These are phyloP conservation scores for Dasyprocta punctata DNA, from an alignment of 2,113 vertebrate genomes.

Conservation along the genomic window DNA sequence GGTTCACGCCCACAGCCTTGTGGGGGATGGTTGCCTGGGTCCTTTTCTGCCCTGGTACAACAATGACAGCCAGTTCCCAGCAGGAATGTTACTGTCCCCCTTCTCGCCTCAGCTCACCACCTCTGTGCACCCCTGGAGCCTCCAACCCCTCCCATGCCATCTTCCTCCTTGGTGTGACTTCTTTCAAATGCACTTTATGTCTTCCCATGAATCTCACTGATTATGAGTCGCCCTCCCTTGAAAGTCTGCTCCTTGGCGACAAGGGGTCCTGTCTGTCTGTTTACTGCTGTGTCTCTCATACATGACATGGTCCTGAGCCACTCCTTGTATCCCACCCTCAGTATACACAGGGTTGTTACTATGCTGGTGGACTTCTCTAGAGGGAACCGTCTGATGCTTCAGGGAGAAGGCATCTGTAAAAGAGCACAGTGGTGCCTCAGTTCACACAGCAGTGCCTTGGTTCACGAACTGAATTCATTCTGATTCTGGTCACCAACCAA, in stretches of 20 bases:
- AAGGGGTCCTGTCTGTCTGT: neutral
- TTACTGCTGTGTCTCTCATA: neutral
- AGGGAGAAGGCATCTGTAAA: neutral
- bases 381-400: too few species aligned
- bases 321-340: too few species aligned
- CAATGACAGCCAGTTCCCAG: neutral
- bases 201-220: neutral
- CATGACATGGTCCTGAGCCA: neutral
- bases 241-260: fast-evolving
- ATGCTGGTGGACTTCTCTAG: neutral
- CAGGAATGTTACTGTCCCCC: fast-evolving
- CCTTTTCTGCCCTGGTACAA: neutral
- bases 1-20: neutral
- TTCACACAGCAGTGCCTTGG: neutral
- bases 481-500: neutral
- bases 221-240: neutral
- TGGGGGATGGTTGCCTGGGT: neutral
- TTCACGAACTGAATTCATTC: neutral
- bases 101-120: neutral
- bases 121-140: neutral
- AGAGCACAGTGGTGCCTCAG: neutral
- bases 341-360: neutral
- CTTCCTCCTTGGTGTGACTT: neutral
- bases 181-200: neutral
- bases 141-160: neutral